Conservation (phyloP, 1,140 invertebrate genomes). For the Venustaconcha ellipsiformis region DNA sequence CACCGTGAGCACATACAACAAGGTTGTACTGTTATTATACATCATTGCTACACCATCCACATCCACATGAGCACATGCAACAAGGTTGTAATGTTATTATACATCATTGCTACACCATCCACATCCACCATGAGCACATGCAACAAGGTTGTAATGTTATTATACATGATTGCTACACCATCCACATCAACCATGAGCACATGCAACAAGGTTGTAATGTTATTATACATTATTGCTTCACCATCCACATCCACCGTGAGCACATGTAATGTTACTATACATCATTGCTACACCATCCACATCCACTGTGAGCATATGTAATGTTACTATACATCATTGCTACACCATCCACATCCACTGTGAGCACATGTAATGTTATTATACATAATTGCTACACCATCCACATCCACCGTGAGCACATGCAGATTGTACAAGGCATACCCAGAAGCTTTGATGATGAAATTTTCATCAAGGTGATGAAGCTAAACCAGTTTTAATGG, state of each 20-base stretch:
- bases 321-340: conserved; percentile 71
- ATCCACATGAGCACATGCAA: conserved; percentile 41
- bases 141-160: not conserved
- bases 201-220: conserved; percentile 44
- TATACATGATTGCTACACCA: not conserved
- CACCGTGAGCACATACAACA: not conserved
- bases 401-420: conserved; percentile 75
- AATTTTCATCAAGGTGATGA: conserved; percentile 65
- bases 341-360: conserved; percentile 75
- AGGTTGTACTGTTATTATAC: not conserved
- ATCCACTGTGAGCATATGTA: conserved; percentile 73
- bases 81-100: too few species aligned
- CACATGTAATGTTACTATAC: conserved; percentile 68
- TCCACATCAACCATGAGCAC: conserved; percentile 20
- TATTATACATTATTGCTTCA: conserved; percentile 72
- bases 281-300: conserved; percentile 74
- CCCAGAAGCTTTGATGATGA: conserved; percentile 65
- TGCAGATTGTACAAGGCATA: conserved; percentile 71
- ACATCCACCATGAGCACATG: too few species aligned
- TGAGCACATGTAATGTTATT: conserved; percentile 69
- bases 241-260: conserved; percentile 76
- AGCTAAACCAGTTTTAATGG: not conserved
- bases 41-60: not conserved
- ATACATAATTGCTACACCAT: conserved; percentile 74
- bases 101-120: too few species aligned